Percentiles rank a stretch among this genome's conserved stretches.
These are phyloP conservation scores for Leptobrachium ailaonicum DNA, from an alignment of 2,113 vertebrate genomes.

Conservation along the genomic window DNA sequence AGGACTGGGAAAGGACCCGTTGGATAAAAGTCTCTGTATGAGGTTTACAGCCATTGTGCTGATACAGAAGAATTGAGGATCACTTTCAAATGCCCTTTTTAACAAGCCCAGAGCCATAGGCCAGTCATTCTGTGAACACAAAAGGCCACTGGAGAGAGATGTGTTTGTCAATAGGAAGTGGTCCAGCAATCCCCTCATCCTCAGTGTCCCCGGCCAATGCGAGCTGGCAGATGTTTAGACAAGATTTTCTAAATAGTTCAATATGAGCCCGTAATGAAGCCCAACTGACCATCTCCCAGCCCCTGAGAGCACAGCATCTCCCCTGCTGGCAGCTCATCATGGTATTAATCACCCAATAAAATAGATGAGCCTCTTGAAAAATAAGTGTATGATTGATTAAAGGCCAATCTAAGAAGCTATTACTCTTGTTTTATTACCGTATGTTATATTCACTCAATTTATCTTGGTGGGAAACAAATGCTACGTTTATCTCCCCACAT, in stretches of 20 bases:
- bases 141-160: conserved; percentile 79
- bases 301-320: conserved; percentile 82
- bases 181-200: conserved; percentile 83
- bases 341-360: conserved; percentile 93
- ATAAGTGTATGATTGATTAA: conserved; percentile 92
- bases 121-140: conserved; percentile 76
- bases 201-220: conserved; percentile 79
- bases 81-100: conserved; percentile 80
- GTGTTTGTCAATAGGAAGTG: conserved; percentile 84
- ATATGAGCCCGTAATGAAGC: conserved; percentile 93
- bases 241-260: conserved; percentile 98
- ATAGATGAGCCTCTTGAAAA: conserved; percentile 86
- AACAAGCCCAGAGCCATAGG: conserved; percentile 78
- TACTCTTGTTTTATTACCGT: conserved; percentile 82
- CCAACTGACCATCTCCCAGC: conserved; percentile 91
- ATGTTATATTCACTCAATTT: conserved; percentile 83
- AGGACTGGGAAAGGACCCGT: neutral
- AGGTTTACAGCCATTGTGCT: conserved; percentile 53
- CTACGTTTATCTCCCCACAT: conserved; percentile 62
- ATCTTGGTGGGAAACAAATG: conserved; percentile 79
- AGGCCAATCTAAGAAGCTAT: conserved; percentile 85
- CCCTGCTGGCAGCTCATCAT: conserved; percentile 90
- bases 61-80: conserved; percentile 70
- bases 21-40: neutral
- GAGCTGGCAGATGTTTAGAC: conserved; percentile 97